Base-by-base conservation (phyloP, 1,140 invertebrate genomes). In the Hyles vespertilio region DNA sequence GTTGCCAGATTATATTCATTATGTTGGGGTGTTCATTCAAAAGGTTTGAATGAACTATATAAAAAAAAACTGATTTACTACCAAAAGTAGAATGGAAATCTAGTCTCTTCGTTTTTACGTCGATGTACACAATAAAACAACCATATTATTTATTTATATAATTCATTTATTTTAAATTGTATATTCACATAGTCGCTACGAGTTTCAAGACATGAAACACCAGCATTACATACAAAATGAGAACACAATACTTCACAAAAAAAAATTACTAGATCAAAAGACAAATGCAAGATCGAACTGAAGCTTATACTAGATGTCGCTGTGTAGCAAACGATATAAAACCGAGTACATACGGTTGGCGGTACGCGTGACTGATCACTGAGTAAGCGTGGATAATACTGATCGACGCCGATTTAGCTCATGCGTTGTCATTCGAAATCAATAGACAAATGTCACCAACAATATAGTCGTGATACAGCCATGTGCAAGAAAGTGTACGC, bases 111-210 rank as follows among this genome's bases (percentile, higher is more conserved):
- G 22, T 22, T 22, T 22, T 22, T 22, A 22, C 22, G 22, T 2
- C 22, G 22, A 22, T 22, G 22, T 22, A 0, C 10, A 34, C 34
- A 52, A 55, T 45, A 48, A 56, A 12, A 48, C 45, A 47, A 48
- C 11, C 45, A 43, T 22, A 46, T 43, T 53, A 56, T 55, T 63
- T 75, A 69, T 84, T 87, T 88, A 86, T 88, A 88, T 88, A 88
- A 88, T 86, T 88, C 85, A 88, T 88, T 88, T 88, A 88, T 88
- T 88, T 40, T 86, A 83, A 88, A 86, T 87, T 84, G 81, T 87
- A 87, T 87, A 87, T 88, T 87, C 85, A 88, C 85, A 88, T 87
- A 81, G 74, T 84, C 70, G 79, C 82, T 81, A 80, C 76, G 76
- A 70, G 80, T 87, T 81, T 81, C 84, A 81, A 77, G 69, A 76